phyloP scores from a whole-genome alignment of 2,113 vertebrate genomes.

The Mionectes macconnelli region DNA sequence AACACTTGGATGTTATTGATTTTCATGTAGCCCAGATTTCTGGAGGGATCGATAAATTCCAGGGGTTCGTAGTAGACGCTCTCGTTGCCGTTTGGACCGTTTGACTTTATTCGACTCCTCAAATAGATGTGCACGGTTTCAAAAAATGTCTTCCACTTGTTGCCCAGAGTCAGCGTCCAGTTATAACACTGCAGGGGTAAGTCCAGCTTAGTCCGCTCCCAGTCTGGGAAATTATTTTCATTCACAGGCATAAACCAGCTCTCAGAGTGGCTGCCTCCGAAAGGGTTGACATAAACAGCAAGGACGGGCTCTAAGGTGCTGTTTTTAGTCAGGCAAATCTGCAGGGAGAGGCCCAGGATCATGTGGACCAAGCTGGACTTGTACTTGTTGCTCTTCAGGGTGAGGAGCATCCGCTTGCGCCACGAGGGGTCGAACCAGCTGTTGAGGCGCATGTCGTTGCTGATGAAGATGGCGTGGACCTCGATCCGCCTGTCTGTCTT shows the following conservation, averaged over 20 bases:
- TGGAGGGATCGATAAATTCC: slow-evolving; percentile 87
- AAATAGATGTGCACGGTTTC: slow-evolving; percentile 97
- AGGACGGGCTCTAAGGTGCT: slow-evolving; percentile 94
- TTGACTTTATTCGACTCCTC: slow-evolving; percentile 89
- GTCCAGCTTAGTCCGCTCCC: slow-evolving; percentile 92
- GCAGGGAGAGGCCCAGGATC: slow-evolving; percentile 92
- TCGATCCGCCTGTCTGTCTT: slow-evolving; percentile 90
- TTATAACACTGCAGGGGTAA: slow-evolving; percentile 94
- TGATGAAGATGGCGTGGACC: slow-evolving; percentile 97
- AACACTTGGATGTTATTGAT: slow-evolving; percentile 97
- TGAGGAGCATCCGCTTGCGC: slow-evolving; percentile 95
- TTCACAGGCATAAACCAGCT: slow-evolving; percentile 95
- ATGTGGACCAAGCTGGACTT: slow-evolving; percentile 97
- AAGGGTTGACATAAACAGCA: slow-evolving; percentile 94
- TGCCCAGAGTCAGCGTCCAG: slow-evolving; percentile 94
- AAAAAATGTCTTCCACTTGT: slow-evolving; percentile 99
- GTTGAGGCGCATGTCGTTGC: slow-evolving; percentile 97
- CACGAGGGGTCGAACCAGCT: slow-evolving; percentile 98
- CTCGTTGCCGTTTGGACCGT: slow-evolving; percentile 80
- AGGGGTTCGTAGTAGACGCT: slow-evolving; percentile 91
- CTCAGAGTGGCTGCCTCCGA: slow-evolving; percentile 97
- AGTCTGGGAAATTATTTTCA: slow-evolving; percentile 91
- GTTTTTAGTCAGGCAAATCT: slow-evolving; percentile 97
- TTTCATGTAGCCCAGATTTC: slow-evolving; percentile 98
- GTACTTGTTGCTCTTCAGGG: slow-evolving; percentile 97